phyloP scores from a whole-genome alignment of 2,888 invertebrate genomes.

The Panopea generosa region DNA sequence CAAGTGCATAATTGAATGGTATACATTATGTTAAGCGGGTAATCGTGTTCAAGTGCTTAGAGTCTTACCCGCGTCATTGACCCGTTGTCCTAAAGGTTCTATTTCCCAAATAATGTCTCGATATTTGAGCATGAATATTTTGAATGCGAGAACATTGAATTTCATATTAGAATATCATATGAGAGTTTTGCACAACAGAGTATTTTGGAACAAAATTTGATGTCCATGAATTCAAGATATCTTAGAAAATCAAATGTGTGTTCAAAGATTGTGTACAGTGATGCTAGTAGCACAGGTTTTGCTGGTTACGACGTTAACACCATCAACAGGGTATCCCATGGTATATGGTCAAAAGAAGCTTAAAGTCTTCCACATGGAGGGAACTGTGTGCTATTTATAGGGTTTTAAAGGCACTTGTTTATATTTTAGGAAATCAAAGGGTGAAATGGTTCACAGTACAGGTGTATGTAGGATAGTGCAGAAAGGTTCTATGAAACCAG shows the following conservation, averaged over 20 bases:
- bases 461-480: conserved; percentile 12
- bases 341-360: conserved; percentile 10
- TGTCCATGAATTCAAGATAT: too few relatives aligned
- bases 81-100: too few relatives aligned
- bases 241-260: too few relatives aligned
- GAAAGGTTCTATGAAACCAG: conserved; percentile 32
- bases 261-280: conserved; percentile 19
- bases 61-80: too few relatives aligned
- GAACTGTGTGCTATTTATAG: conserved; percentile 17
- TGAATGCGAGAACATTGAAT: conserved; percentile 23
- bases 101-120: too few relatives aligned
- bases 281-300: conserved; percentile 18
- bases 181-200: background rate
- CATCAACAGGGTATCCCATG: conserved; percentile 16
- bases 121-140: conserved; percentile 24
- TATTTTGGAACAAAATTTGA: too few relatives aligned
- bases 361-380: conserved; percentile 36
- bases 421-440: background rate
- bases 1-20: too few relatives aligned
- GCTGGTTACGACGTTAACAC: conserved; percentile 20
- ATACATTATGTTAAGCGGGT: too few relatives aligned
- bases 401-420: background rate
- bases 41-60: too few relatives aligned
- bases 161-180: too few relatives aligned
- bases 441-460: conserved; percentile 40